Base-by-base conservation (phyloP, 2,888 invertebrate genomes). In the Escarpia spicata region DNA sequence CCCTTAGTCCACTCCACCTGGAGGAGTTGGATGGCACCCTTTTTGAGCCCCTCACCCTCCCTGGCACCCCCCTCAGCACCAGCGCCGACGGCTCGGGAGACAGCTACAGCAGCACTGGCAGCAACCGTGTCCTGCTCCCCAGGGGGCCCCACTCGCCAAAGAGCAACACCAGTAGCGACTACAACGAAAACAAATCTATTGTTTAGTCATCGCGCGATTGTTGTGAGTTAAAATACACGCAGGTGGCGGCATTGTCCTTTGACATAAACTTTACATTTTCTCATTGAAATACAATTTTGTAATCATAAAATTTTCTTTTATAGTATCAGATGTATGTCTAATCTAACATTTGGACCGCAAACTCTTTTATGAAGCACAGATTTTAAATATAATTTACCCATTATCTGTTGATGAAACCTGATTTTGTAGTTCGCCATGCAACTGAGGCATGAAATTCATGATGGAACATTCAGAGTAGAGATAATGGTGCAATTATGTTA, bases 21-120 rank as follows among this genome's bases (percentile, higher is more conserved):
- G 75, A 75, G 26, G 75, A 75, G 75, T 75, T 75, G 75, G 75
- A 75, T 4, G 75, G 75, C 19, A 75, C 75, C 19, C 75, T 75
- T 4, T 26, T 92, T 52, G 92, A 92, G 58, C 90, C 90, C 92
- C 75, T 91, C 37, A 92, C 92, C 3, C 92, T 94, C 90, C 94
- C 94, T 9, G 94, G 94, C 31, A 94, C 94, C 9, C 94, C 94
- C 19, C 92, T 93, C n/a, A 89, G 90, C 93, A 97, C 97, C 96
- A 97, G 75, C 6, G 75, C 97, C 94, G 97, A 98, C 92, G 98
- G 98, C 94, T 98, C 98, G 26, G 75, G 75, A 4, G 75, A 75
- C 96, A 98, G 98, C 95, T 98, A 98, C 96, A 98, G 98, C 95
- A 98, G 98, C 10, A 97, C 98, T 93, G 98, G 98, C n/a, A 98